Evolutionary conservation across 2,888 invertebrate species (phyloP), one percentile per base, ranked within the genome.

Genomic region (Ypsolopha sequella): DNA sequence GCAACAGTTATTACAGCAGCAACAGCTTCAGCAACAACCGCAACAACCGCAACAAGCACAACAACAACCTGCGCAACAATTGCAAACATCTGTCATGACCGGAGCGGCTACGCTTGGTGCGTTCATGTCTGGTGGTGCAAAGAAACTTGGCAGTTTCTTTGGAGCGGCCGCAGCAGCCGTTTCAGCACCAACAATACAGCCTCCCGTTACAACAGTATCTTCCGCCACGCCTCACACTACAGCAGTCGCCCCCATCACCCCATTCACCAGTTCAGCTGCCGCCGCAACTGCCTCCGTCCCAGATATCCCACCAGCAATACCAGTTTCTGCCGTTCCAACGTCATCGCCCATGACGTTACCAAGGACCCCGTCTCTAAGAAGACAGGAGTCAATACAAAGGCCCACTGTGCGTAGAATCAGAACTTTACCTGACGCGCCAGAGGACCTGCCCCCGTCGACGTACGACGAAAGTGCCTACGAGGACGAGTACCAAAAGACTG

Each of bases 401-500:
- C 85, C 85, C 61, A 59, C 84, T 55, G 85, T 86, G 68, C 84
- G 77, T 63, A 76, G 86, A 55, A 85, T 69, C 41, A 73, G 85
- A 59, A 86, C 85, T 50, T 70, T 86, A 61, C 86, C 86, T 49
- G 86, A 85, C 60, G 86, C 86, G 55, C 86, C 86, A 47, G 85
- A 85, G 56, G 85, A 85, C 56, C 70, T 78, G 66, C 56, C 64
- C 60, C 71, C 75, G 66, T 72, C 74, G 58, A 76, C 77, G 72
- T 82, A 77, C 62, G 82, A 85, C 65, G 85, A 85, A 82, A 84
- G 85, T 85, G 85, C 85, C 85, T 86, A 84, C 73, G 86, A 86
- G 60, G 82, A 85, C 61, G 85, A 86, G 74, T 84, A 82, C 68
- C 62, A 84, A 76, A 84, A 85, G 85, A 84, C 86, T 85, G 85